Evolutionary conservation across 2,113 vertebrate genomes (phyloP).

Genomic region (Hirundichthys speculiger): DNA sequence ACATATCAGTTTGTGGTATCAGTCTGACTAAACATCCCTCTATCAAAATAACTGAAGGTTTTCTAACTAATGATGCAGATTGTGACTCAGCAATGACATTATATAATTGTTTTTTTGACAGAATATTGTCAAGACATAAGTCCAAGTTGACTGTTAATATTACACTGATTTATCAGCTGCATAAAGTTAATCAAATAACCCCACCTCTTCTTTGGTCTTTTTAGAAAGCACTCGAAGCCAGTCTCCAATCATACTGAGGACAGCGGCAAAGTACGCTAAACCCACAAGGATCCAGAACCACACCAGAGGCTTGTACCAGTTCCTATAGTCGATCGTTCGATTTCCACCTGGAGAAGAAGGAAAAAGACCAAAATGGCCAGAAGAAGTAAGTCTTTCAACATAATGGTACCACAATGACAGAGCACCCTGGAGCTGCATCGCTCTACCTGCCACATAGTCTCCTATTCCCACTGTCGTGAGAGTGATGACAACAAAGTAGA

Average conservation of each 20-base stretch:
- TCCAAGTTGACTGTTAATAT: too few relatives aligned
- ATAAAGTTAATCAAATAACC: too few relatives aligned
- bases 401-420: not conserved
- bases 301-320: conserved; percentile 96
- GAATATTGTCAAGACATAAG: too few relatives aligned
- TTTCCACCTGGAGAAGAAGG: conserved; percentile 85
- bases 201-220: conserved; percentile 99
- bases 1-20: too few relatives aligned
- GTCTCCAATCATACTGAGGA: conserved; percentile 99
- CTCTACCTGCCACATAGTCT: conserved; percentile 95
- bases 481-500: conserved; percentile 98
- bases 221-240: conserved; percentile 97
- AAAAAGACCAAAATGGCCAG: conserved; percentile 24
- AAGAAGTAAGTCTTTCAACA: not conserved
- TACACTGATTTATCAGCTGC: too few relatives aligned
- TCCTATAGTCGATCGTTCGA: conserved; percentile 86
- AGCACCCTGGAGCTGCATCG: not conserved
- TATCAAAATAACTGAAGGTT: too few relatives aligned
- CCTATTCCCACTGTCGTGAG: conserved; percentile 97
- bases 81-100: too few relatives aligned
- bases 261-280: conserved; percentile 96
- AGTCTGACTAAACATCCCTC: too few relatives aligned
- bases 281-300: conserved; percentile 99
- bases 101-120: too few relatives aligned
- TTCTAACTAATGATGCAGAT: too few relatives aligned